Base-by-base conservation (phyloP, 1,140 invertebrate genomes). In the Helicoverpa zea region DNA sequence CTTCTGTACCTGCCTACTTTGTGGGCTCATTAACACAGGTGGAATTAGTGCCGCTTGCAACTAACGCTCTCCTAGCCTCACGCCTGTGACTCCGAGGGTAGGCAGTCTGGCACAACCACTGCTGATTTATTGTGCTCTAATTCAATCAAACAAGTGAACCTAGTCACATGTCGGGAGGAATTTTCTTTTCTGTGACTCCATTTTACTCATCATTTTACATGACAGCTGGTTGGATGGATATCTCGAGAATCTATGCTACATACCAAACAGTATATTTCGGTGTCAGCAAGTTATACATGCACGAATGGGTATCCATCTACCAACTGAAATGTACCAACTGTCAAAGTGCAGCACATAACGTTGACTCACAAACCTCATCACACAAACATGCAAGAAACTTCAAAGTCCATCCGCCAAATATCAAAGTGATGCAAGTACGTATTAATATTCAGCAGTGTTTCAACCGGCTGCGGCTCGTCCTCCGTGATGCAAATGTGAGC, bases 371-470 rank as follows among this genome's bases (percentile, higher is more conserved):
- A 49, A 12, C 23, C 43, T 59, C 72, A 59, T 75, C 12, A 59
- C 18, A 64, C 11, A 63, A 52, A 76, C 73, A 56, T 18, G 66
- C 56, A 74, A 74, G 54, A 54, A 43, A 59, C 54, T 76, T 52
- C 23, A 49, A 75, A 64, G 58, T 63, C 35, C 74, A 64, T 52
- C 74, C 18, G 74, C 59, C 74, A 76, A 76, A 76, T 76, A 76
- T 76, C 74, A 76, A 76, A 64, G 74, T 76, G 59, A 52, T 76
- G 58, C 74, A 51, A 76, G 74, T 63, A 10, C 47, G 47, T 76
- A 76, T 76, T 51, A 64, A 76, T 76, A 76, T 76, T 76, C 74
- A 76, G 58, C 18, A 52, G 59, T 76, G 59, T 61, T 74, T 52
- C 52, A 18, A 16, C 16, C 54, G 29, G 10, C 52, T 12, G 5